A percentile compares a stretch with the other conserved stretches of the same genome.
These are phyloP conservation scores for Myotis findleyi DNA, from an alignment of 2,797 vertebrate genomes.

Conservation along the genomic window DNA sequence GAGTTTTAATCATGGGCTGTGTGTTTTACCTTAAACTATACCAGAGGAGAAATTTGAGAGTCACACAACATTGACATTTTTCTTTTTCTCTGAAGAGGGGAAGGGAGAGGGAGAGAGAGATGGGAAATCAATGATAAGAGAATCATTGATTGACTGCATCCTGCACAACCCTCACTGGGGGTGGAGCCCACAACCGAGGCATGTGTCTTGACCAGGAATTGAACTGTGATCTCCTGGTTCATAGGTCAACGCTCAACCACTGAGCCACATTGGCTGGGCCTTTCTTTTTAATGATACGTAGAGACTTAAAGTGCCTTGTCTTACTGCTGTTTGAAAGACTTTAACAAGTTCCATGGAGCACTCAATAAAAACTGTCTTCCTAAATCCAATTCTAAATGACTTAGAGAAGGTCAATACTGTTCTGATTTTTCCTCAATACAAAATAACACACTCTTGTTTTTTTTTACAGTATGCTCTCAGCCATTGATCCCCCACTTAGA, in stretches of 20 bases:
- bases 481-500: constrained; percentile 74
- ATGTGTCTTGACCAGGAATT: too few relatives aligned
- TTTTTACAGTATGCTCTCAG: constrained; percentile 45
- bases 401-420: constrained; percentile 67
- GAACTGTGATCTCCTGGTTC: too few relatives aligned
- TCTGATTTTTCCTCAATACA: constrained; percentile 71
- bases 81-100: constrained; percentile 45
- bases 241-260: too few relatives aligned
- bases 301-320: constrained; percentile 12
- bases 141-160: too few relatives aligned
- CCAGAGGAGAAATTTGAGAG: background rate
- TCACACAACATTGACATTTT: background rate
- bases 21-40: constrained; percentile 39
- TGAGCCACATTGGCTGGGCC: too few relatives aligned
- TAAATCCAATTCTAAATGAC: constrained; percentile 69
- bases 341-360: constrained; percentile 31
- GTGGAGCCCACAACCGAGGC: too few relatives aligned
- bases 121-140: too few relatives aligned
- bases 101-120: too few relatives aligned
- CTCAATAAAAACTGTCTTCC: constrained; percentile 50
- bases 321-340: constrained; percentile 62
- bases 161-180: too few relatives aligned
- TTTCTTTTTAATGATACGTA: constrained; percentile 65
- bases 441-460: constrained; percentile 65
- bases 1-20: background rate